phyloP scores from a whole-genome alignment of 2,797 vertebrate species.

The Moxostoma hubbsi region DNA sequence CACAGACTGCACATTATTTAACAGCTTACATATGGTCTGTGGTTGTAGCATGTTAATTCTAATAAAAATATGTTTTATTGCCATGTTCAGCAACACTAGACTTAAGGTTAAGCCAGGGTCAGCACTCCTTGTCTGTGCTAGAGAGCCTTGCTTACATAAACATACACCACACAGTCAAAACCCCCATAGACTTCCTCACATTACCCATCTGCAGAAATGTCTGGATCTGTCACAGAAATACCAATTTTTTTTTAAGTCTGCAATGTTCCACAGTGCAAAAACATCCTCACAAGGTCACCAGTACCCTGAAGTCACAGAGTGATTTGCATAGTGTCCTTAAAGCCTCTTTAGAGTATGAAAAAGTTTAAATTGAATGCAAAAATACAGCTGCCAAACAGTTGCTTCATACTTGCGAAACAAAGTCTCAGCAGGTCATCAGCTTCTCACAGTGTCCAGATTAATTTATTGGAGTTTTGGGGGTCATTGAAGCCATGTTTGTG shows the following conservation, averaged over 20 bases:
- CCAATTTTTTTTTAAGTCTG: not conserved
- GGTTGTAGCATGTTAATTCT: slow-evolving; percentile 10
- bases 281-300: slow-evolving; percentile 20
- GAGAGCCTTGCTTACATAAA: slow-evolving; percentile 27
- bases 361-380: slow-evolving; percentile 48
- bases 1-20: not conserved
- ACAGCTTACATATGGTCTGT: not conserved
- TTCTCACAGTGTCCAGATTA: slow-evolving; percentile 36
- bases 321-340: slow-evolving; percentile 44
- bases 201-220: slow-evolving; percentile 23
- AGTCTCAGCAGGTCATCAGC: slow-evolving; percentile 4
- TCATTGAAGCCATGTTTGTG: slow-evolving; percentile 21
- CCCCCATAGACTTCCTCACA: slow-evolving; percentile 8
- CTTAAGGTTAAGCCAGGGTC: slow-evolving; percentile 25
- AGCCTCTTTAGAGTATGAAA: not conserved
- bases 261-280: slow-evolving; percentile 16
- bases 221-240: slow-evolving; percentile 6
- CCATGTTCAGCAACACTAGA: slow-evolving; percentile 4
- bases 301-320: slow-evolving; percentile 53
- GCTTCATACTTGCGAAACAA: not conserved
- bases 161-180: slow-evolving; percentile 31
- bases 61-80: slow-evolving; percentile 36
- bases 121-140: slow-evolving; percentile 3
- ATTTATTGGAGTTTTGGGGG: slow-evolving; percentile 38
- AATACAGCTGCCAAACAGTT: slow-evolving; percentile 57